Evolutionary conservation across 1,140 invertebrate species (phyloP), one percentile per base, ranked within the genome.

Genomic region (Batillaria attramentaria): DNA sequence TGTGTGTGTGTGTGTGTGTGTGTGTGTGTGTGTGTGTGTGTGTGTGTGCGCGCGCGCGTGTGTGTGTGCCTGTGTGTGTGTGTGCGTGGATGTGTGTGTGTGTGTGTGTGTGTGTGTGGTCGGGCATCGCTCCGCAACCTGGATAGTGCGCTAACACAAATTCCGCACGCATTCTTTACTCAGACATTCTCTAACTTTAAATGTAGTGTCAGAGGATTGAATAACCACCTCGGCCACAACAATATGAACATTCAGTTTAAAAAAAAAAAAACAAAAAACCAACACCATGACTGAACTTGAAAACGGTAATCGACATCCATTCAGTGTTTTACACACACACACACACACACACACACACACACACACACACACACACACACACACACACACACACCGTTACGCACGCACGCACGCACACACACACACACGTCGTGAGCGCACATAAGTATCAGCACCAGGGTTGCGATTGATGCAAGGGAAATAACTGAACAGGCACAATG

Each of bases 291-390:
- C n/a, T n/a, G n/a, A n/a, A n/a, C n/a, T n/a, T n/a, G n/a, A n/a
- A n/a, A n/a, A n/a, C n/a, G n/a, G n/a, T n/a, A n/a, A n/a, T n/a
- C n/a, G n/a, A 50, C 10, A 13, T 13, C 24, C 46, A 50, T 50
- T 50, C 24, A 24, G 46, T 50, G 24, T 24, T 10, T 50, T 50
- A 13, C 10, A 50, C 46, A 13, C 46, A 50, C 24, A 13, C 46
- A 10, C 24, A 10, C 57, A 60, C 57, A 60, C 57, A 60, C 57
- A 60, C 57, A 60, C 57, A 60, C 57, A 60, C 57, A 60, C 57
- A 60, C 57, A 60, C 57, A 60, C 57, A 60, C 57, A 60, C 57
- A 60, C 57, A 60, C 57, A 60, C 57, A 60, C 57, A 60, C 57
- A 60, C 57, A 60, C 57, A 60, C 57, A 24, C 57, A 60, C 57